Conservation (phyloP, 2,888 invertebrate species). For the Leucozona laternaria region DNA sequence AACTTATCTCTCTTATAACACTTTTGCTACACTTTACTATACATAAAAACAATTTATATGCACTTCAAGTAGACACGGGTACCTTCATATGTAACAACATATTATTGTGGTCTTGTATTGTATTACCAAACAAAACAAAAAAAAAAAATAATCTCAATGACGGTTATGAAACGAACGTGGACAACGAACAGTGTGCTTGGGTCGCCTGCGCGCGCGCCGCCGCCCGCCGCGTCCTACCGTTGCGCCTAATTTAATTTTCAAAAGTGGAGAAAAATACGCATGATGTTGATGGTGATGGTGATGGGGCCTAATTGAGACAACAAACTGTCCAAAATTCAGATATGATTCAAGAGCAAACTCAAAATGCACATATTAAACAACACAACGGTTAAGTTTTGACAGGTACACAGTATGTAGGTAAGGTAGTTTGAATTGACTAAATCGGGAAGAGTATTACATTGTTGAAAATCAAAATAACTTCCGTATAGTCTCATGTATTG, state of each 20-base stretch:
- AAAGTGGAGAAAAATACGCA: conserved; percentile 46
- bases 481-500: neutral
- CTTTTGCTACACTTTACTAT: conserved; percentile 40
- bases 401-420: neutral
- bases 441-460: neutral
- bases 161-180: conserved; percentile 64
- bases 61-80: conserved; percentile 57
- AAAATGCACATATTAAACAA: neutral
- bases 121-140: conserved; percentile 56
- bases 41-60: conserved; percentile 56
- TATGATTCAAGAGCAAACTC: neutral
- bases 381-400: neutral
- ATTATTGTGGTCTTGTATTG: conserved; percentile 35
- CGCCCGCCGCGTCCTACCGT: conserved; percentile 11
- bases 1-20: conserved; percentile 63
- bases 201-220: too few relatives aligned
- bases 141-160: conserved; percentile 57
- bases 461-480: neutral
- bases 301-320: neutral
- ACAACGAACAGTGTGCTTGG: neutral
- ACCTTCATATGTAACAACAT: conserved; percentile 62
- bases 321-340: neutral
- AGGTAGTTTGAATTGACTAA: too few relatives aligned
- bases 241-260: conserved; percentile 64
- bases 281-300: conserved; percentile 24